Percentiles rank a stretch among this genome's conserved stretches.
phyloP scores from a whole-genome alignment of 2,888 invertebrate species.

The Hyles lineata region DNA sequence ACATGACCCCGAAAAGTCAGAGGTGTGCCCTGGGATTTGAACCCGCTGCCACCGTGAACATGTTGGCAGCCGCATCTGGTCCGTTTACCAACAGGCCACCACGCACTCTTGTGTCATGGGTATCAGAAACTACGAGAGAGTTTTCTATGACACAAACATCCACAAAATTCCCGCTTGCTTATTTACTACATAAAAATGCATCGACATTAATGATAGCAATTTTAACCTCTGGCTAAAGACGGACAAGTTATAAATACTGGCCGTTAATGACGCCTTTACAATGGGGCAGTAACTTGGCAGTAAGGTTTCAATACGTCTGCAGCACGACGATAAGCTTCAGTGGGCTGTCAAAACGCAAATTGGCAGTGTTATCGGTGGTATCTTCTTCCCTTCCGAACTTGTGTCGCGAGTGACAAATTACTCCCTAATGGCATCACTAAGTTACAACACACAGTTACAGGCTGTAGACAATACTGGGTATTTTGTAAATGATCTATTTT shows the following conservation, averaged over 20 bases:
- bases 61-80: too few species aligned
- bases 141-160: too few species aligned
- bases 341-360: slow-evolving; percentile 51
- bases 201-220: background rate
- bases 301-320: slow-evolving; percentile 16
- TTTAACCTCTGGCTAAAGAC: background rate
- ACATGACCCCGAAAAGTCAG: too few species aligned
- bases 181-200: background rate
- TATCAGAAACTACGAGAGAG: too few species aligned
- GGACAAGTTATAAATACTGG: background rate
- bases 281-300: too few species aligned
- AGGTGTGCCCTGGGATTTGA: too few species aligned
- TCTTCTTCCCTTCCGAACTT: slow-evolving; percentile 35
- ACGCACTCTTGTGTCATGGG: too few species aligned
- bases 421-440: slow-evolving; percentile 37
- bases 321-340: slow-evolving; percentile 46
- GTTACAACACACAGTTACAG: slow-evolving; percentile 26
- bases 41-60: too few species aligned
- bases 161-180: too few species aligned
- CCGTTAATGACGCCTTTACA: background rate
- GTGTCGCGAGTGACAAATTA: slow-evolving; percentile 43
- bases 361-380: slow-evolving; percentile 44
- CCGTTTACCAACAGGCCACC: too few species aligned
- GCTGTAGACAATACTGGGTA: background rate
- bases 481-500: background rate